Base-by-base conservation (phyloP, 37 sponge, comb jelly and placozoan species). In the Halichondria panicea region DNA sequence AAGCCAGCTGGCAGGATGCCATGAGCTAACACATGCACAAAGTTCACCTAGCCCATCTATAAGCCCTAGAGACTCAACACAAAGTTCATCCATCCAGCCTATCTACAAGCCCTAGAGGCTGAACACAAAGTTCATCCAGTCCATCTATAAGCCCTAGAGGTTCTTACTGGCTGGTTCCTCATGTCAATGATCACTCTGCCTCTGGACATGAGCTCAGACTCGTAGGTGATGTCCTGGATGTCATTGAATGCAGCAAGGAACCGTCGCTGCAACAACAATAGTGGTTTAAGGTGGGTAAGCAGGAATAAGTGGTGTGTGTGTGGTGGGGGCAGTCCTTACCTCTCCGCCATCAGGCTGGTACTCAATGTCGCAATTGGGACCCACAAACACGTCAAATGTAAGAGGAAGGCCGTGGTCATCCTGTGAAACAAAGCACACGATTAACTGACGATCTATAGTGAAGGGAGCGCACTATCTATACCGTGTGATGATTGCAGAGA, bases 281-380 rank as follows among this genome's bases (percentile, higher is more conserved):
- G 13, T 34, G 57, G 39, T 30, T 27, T 19, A 21, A 61, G 37
- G 40, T 64, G 9, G 11, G 7, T 64, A 48, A 18, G 40, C 35
- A 36, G 35, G 7, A 64, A 7, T 8, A 31, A 37, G 37, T 64
- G 22, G 9, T 11, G 3, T 38, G 42, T 38, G 21, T 41, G 13
- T 21, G 68, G 1, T 11, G 11, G 52, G 52, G 52, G 52, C 15
- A 48, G 52, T 48, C 15, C 73, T 56, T 62, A 72, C 68, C 63
- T 72, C 84, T 5, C 74, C 78, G 19, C 35, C 30, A 11, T 90
- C 86, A 3, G 27, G 33, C 57, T 64, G 62, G 19, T 71, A 75
- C 48, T 90, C 87, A 11, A 90, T 63, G 37, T 90, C 77, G 60
- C 86, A 85, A 70, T 90, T 90, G 24, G 91, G 78, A 0, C 91